A percentile compares a stretch with the other conserved stretches of the same genome.
Evolutionary conservation across 2,113 vertebrate genomes (phyloP).

Genomic region (Raja brachyura): DNA sequence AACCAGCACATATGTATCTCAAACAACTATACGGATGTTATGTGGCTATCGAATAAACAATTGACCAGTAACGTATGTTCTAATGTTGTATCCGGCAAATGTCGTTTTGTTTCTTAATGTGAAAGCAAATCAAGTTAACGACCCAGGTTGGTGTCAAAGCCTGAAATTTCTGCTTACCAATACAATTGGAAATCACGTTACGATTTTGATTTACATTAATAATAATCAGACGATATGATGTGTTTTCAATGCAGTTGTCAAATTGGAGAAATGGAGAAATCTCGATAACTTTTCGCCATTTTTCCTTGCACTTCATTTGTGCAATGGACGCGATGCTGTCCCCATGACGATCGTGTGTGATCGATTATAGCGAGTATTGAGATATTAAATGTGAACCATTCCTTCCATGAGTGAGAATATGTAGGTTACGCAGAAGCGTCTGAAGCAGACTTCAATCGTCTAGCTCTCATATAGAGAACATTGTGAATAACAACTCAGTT

Average conservation of each 20-base stretch:
- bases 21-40: not conserved
- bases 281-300: not conserved
- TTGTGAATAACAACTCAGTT: not conserved
- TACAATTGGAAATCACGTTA: not conserved
- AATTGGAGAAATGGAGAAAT: not conserved
- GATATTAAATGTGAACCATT: not conserved
- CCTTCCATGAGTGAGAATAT: not conserved
- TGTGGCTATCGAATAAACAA: not conserved
- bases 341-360: not conserved
- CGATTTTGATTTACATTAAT: not conserved
- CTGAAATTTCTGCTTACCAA: not conserved
- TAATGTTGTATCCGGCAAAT: not conserved
- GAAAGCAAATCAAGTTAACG: not conserved
- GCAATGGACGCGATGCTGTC: too few species aligned
- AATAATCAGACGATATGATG: not conserved
- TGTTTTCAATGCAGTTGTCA: not conserved
- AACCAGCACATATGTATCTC: too few species aligned
- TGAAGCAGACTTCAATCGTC: not conserved
- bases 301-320: not conserved
- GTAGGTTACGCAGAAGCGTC: not conserved
- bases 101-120: not conserved
- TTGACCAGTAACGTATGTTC: slow-evolving; percentile 4
- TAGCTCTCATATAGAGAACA: not conserved
- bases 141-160: not conserved
- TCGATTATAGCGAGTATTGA: not conserved